Conservation (phyloP, 2,113 vertebrate species). For the Cranoglanis bouderius region DNA sequence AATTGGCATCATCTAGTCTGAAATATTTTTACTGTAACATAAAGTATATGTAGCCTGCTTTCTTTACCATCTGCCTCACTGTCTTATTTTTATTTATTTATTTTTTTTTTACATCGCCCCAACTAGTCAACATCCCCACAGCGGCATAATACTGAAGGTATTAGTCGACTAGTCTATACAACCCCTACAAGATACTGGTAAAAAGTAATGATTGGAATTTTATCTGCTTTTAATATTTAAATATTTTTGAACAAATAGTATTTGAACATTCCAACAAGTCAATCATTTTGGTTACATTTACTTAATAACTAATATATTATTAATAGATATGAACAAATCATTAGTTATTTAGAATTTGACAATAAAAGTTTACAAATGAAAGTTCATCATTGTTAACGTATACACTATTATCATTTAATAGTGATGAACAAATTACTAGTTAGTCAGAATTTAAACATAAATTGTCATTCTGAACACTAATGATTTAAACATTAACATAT, state of each 20-base stretch:
- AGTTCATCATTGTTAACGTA: too few relatives aligned
- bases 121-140: background rate
- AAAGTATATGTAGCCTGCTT: background rate
- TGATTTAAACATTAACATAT: background rate
- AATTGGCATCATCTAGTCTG: background rate
- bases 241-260: background rate
- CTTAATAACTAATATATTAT: background rate
- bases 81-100: fast-evolving
- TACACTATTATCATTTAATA: too few relatives aligned
- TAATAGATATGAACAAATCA: background rate
- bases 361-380: too few relatives aligned
- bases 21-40: background rate
- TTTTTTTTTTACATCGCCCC: background rate
- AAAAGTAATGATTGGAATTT: background rate
- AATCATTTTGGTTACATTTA: background rate
- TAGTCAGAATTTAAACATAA: background rate
- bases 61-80: background rate
- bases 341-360: background rate
- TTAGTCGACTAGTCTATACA: background rate
- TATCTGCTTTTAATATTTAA: background rate
- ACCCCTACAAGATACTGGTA: background rate
- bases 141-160: background rate
- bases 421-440: too few relatives aligned
- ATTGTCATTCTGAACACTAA: background rate
- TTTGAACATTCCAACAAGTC: background rate